Evolutionary conservation across 2,113 vertebrate species (phyloP).

Genomic region (Ciconia stormi): DNA sequence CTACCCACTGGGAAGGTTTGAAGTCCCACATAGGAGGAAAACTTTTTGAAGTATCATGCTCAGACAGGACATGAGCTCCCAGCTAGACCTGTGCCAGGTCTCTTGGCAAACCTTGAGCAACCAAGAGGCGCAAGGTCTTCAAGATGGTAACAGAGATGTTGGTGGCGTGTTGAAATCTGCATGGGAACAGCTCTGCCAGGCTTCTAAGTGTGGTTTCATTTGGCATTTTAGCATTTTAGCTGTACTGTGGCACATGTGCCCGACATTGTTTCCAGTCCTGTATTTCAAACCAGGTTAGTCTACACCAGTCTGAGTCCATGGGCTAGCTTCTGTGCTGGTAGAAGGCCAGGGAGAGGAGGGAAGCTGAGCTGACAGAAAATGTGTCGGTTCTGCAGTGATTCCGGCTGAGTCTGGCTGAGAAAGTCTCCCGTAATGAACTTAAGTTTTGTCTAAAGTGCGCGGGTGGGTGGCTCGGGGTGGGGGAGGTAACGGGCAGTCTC

Average conservation of each 20-base stretch:
- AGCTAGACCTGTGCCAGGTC: background rate
- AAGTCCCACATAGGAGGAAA: background rate
- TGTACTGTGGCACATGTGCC: background rate
- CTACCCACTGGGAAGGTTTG: accelerated
- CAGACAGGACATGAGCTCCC: background rate
- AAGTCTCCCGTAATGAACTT: background rate
- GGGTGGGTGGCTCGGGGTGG: accelerated
- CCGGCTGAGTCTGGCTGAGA: background rate
- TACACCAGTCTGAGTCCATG: background rate
- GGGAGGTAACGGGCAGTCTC: background rate
- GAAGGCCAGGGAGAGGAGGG: background rate
- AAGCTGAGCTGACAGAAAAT: background rate
- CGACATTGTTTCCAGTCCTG: background rate
- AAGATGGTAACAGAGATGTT: background rate
- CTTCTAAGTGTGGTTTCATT: background rate
- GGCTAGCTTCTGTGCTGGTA: background rate
- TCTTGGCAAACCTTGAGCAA: background rate
- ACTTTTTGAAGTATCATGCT: background rate
- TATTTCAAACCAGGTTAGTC: background rate
- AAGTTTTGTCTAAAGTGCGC: accelerated
- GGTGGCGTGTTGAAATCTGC: background rate
- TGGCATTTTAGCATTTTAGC: background rate
- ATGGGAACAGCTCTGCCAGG: background rate
- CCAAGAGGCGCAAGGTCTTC: background rate
- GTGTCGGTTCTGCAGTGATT: background rate